Evolutionary conservation across 2,888 invertebrate species (phyloP).

Genomic region (Imbricaverruca yamaguchii): DNA sequence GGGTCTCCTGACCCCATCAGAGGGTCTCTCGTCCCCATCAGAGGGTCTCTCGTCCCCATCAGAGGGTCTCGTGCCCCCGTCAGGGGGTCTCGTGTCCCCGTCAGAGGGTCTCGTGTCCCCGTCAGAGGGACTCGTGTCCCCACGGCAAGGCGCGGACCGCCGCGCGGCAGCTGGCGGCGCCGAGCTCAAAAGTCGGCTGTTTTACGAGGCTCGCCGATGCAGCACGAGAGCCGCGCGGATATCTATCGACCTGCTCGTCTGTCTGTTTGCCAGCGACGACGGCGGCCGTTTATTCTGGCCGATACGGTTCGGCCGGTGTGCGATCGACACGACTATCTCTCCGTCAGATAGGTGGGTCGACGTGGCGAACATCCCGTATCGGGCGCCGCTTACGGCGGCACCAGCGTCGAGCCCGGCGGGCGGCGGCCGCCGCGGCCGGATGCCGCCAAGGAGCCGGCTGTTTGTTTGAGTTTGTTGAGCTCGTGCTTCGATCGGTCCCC

Average conservation of each 20-base stretch:
- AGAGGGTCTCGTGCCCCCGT: too few species aligned
- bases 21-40: too few species aligned
- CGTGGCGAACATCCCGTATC: slow-evolving; percentile 12
- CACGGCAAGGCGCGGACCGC: background rate
- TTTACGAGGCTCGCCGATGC: background rate
- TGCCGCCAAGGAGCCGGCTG: background rate
- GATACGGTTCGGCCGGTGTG: background rate
- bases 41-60: too few species aligned
- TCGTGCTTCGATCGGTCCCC: background rate
- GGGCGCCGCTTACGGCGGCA: background rate
- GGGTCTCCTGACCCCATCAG: too few species aligned
- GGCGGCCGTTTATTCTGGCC: background rate
- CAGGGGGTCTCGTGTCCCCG: too few species aligned
- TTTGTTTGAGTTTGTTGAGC: slow-evolving; percentile 16
- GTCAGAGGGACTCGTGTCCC: too few species aligned
- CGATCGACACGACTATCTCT: background rate
- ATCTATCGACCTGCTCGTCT: background rate
- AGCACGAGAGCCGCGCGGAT: background rate
- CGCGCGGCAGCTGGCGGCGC: background rate
- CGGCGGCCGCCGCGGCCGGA: background rate
- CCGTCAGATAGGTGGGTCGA: background rate
- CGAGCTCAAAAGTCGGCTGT: background rate
- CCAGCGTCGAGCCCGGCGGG: background rate
- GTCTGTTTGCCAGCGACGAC: background rate
- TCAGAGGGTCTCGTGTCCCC: too few species aligned